Evolutionary conservation across 1,140 invertebrate genomes (phyloP), one percentile per base, ranked within the genome.

Genomic region (Maniola jurtina): DNA sequence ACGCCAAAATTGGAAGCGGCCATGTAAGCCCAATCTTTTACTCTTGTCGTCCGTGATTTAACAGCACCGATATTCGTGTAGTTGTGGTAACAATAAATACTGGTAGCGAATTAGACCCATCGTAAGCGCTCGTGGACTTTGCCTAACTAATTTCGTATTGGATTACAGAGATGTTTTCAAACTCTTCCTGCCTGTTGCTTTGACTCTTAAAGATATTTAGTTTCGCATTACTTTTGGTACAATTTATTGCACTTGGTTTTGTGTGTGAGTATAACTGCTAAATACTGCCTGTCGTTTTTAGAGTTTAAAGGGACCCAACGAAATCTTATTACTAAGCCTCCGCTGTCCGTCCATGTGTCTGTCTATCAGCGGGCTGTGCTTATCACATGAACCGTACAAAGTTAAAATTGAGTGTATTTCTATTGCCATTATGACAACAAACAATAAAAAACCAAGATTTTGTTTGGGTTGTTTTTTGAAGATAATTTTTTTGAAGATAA

Each of bases 61-160:
- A 61, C 68, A 52, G 67, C 73, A 11, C 58, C 73, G 64, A 64
- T 64, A 70, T 63, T 40, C 59, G 56, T 70, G 73, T 72, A 61
- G 55, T 40, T 59, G 47, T 55, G 61, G 59, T 60, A 72, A 80
- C 75, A 76, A 84, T 84, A 84, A 84, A 84, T 83, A 84, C 72
- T 72, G 71, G 82, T 81, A 81, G 82, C 80, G 52, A 61, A 64
- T 62, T 72, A 64, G 72, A 70, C 68, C 67, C 73, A 69, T 73
- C 75, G 66, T 73, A 73, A 76, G 73, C 75, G 77, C 68, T 71
- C 63, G 35, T 34, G 54, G 64, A 61, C 52, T 45, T 58, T 36
- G 47, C 60, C 35, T 61, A 58, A 60, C 61, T 67, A 66, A 68
- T 68, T 55, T 64, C 33, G 66, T 68, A 68, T 68, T 68, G 66